Base-by-base conservation (phyloP, 1,140 invertebrate species). In the Tetranychus cinnabarinus region DNA sequence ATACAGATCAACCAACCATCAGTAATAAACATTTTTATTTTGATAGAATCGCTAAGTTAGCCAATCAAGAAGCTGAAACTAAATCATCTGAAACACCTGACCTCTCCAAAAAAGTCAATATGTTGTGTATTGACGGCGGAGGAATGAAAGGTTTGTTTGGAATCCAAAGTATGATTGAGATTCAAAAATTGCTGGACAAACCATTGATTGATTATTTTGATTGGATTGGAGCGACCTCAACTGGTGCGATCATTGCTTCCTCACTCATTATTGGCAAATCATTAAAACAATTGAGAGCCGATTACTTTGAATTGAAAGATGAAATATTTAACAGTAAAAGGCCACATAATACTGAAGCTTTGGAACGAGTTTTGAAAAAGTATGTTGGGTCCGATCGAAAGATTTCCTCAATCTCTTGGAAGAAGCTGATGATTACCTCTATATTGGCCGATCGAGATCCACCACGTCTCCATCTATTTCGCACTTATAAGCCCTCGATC, bases 221-320 rank as follows among this genome's bases (percentile, higher is more conserved):
- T 72, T 97, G 92, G 91, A 79, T 97, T 33, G 85, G 87, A 4
- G 95, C 95, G 3, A 98, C 95, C 1, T 95, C 89, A 61, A 97
- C 93, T 2, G 93, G 93, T 2, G 92, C 88, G 0, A 90, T 98
- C 52, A 71, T 98, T 35, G 88, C 90, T 0, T 72, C 93, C 1
- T 86, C 80, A 31, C 66, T 82, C 36, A 72, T 76, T 37, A 69
- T 67, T 59, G 57, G 54, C 15, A 77, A 77, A 68, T 66, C 70
- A 23, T 65, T 76, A 13, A 60, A 68, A 6, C 74, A 79, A 63
- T 69, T 72, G 63, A 82, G 88, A 68, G 82, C 82, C 33, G 71
- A 97, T 1, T 97, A 96, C 72, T 86, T 97, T 67, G 79, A 83
- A 45, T 79, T 97, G 70, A 97, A 97, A 72, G 86, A 97, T 67